Conservation (phyloP, 2,888 invertebrate genomes). For the Axea sp. region DNA sequence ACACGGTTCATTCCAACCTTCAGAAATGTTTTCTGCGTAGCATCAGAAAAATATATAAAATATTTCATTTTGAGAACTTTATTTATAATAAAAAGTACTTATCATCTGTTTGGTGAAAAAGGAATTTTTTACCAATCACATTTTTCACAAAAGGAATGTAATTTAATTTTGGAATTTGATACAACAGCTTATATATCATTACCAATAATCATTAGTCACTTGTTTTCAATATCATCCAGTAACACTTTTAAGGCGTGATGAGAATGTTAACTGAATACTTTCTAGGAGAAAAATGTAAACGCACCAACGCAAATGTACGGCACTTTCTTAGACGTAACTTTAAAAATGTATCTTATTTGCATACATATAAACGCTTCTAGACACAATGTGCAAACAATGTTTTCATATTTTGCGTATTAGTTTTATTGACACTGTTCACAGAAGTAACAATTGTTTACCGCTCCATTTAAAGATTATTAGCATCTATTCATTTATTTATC, state of each 20-base stretch:
- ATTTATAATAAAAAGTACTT: no score
- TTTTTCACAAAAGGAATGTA: conserved; percentile 14
- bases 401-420: not conserved
- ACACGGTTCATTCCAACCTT: no score
- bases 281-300: conserved; percentile 27
- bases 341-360: conserved; percentile 41
- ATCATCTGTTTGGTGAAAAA: no score
- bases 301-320: conserved; percentile 16
- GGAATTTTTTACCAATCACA: no score
- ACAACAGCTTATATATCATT: conserved; percentile 37
- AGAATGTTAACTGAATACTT: conserved; percentile 61
- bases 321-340: conserved; percentile 30
- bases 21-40: no score
- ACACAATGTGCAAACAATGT: not conserved
- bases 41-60: no score
- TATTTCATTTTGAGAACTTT: no score
- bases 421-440: not conserved
- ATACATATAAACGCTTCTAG: conserved; percentile 10
- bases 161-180: conserved; percentile 35
- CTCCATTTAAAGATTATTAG: no score
- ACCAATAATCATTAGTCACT: conserved; percentile 71
- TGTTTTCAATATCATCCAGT: conserved; percentile 70
- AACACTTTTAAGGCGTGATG: conserved; percentile 50
- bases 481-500: no score
- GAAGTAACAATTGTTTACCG: no score